These are phyloP conservation scores for Plumapathes pennacea DNA, from an alignment of 92 coral and sea anemone species.

Conservation along the genomic window DNA sequence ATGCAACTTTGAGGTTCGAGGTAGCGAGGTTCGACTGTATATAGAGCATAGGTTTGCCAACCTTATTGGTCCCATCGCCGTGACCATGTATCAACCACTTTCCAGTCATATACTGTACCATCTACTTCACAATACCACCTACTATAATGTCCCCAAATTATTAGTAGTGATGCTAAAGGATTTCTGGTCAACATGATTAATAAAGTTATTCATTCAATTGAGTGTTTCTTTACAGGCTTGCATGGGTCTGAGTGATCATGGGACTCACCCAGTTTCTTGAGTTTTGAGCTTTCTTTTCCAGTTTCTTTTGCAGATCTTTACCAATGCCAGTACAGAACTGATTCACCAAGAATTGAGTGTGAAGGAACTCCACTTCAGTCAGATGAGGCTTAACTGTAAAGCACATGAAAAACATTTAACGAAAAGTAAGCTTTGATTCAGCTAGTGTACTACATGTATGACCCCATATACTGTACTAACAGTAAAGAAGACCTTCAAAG, in stretches of 20 bases:
- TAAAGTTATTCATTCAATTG: background rate
- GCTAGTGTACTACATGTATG: too few species aligned
- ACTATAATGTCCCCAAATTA: background rate
- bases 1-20: too few species aligned
- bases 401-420: background rate
- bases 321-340: constrained; percentile 89
- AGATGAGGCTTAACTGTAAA: constrained; percentile 72
- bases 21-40: too few species aligned
- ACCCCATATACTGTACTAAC: background rate
- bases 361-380: constrained; percentile 64
- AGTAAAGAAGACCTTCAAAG: background rate
- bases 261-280: constrained; percentile 81
- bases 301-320: constrained; percentile 76
- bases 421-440: too few species aligned
- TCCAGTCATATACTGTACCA: too few species aligned
- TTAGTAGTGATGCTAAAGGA: too few species aligned
- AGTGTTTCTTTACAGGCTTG: too few species aligned
- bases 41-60: too few species aligned
- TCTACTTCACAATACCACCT: too few species aligned
- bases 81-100: too few species aligned
- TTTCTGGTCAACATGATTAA: background rate
- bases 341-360: constrained; percentile 74
- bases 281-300: constrained; percentile 59
- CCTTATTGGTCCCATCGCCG: too few species aligned
- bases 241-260: background rate